These are phyloP conservation scores for Peromyscus californicus DNA, from an alignment of 2,113 vertebrate genomes.

Conservation along the genomic window DNA sequence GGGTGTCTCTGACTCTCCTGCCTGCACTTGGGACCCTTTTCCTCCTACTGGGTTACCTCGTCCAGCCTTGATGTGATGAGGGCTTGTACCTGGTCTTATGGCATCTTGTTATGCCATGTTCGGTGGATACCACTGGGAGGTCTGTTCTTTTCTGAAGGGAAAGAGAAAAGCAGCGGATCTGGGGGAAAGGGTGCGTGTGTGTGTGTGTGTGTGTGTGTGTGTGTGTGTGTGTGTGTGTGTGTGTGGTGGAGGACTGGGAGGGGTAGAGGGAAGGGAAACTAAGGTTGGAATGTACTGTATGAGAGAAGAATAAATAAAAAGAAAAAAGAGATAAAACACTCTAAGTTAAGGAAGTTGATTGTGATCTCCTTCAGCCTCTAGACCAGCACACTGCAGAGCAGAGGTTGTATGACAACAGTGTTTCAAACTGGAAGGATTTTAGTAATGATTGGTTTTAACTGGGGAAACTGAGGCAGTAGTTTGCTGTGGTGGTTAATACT, in stretches of 20 bases:
- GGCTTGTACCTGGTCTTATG: neutral
- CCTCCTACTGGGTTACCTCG: neutral
- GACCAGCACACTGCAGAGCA: neutral
- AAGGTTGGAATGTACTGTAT: neutral
- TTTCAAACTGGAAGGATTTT: conserved; percentile 13
- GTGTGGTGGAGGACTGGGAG: neutral
- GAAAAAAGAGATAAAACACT: neutral
- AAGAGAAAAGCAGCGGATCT: neutral
- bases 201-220: too few relatives aligned
- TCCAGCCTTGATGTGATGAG: neutral
- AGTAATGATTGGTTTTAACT: neutral
- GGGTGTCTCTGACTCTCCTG: neutral
- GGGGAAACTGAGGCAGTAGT: neutral
- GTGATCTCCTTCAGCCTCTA: neutral
- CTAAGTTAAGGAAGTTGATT: neutral
- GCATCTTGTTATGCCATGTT: neutral
- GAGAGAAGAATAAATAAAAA: neutral
- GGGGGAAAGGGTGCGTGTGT: accelerated
- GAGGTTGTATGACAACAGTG: neutral
- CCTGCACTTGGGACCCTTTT: neutral
- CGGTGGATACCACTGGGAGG: neutral
- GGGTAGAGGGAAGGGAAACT: neutral
- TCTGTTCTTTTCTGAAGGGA: neutral
- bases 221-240: too few relatives aligned
- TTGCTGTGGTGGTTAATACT: neutral